Percentiles rank a stretch among this genome's conserved stretches.
Evolutionary conservation across 2,888 invertebrate species (phyloP).

Genomic region (Pseudococcus longispinus): DNA sequence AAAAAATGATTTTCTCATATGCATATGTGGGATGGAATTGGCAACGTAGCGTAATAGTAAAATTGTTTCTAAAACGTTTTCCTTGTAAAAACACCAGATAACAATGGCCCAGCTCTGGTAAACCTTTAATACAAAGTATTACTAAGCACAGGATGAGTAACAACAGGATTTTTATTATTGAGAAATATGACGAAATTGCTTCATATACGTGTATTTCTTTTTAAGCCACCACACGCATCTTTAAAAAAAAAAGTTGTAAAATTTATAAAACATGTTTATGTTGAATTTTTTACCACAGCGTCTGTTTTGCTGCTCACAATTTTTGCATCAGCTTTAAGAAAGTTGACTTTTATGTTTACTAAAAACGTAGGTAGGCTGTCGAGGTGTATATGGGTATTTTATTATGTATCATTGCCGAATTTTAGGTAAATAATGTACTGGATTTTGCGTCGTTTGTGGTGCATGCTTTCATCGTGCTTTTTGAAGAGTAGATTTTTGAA

Average conservation of each 20-base stretch:
- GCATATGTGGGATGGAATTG: not conserved
- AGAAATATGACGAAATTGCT: conserved; percentile 24
- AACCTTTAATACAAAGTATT: not conserved
- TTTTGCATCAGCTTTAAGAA: not conserved
- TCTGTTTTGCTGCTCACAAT: not conserved
- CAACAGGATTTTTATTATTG: conserved; percentile 24
- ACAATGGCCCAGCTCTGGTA: not conserved
- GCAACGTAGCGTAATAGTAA: not conserved
- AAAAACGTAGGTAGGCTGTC: not conserved
- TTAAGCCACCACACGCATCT: not conserved
- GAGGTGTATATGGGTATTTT: not conserved
- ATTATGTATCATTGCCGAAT: not conserved
- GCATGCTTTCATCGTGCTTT: not conserved
- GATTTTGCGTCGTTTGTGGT: not conserved
- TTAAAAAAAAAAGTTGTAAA: conserved; percentile 1
- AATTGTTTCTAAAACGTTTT: conserved; percentile 54
- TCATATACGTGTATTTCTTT: conserved; percentile 16
- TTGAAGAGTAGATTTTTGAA: not conserved
- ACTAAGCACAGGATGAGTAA: not conserved
- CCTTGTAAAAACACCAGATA: conserved; percentile 41
- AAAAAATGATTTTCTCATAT: conserved; percentile 15
- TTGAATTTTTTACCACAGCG: not conserved
- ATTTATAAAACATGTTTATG: conserved; percentile 33
- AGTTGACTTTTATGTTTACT: conserved; percentile 9
- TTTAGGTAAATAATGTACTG: not conserved